These are phyloP conservation scores for Danio choprae DNA, from an alignment of 2,797 vertebrate genomes.

Conservation along the genomic window DNA sequence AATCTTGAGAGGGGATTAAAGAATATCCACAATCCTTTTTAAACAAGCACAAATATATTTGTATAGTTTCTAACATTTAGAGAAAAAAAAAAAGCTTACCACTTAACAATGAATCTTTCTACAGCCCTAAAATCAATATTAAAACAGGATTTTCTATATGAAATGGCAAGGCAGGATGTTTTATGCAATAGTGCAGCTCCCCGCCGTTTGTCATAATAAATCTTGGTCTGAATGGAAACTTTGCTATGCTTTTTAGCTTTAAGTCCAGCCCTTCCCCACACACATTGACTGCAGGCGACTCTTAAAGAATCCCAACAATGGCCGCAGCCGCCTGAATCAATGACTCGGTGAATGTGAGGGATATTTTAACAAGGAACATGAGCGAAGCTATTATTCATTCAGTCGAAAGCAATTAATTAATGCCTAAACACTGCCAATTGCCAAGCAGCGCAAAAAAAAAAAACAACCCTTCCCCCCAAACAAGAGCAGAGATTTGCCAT, in stretches of 20 bases:
- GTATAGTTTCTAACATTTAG: too few species aligned
- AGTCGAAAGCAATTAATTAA: conserved; percentile 60
- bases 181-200: conserved; percentile 33
- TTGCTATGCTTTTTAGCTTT: conserved; percentile 25
- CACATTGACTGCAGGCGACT: conserved; percentile 25
- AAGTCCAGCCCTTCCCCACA: conserved; percentile 10
- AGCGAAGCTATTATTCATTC: conserved; percentile 60
- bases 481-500: conserved; percentile 22
- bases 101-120: too few species aligned
- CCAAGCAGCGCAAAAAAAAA: conserved; percentile 37
- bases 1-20: too few species aligned
- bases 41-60: too few species aligned
- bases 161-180: conserved; percentile 15
- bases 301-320: conserved; percentile 51
- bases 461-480: conserved; percentile 21
- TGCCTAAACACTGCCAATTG: conserved; percentile 51
- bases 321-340: conserved; percentile 50
- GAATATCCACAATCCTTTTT: too few species aligned
- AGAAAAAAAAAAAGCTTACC: too few species aligned
- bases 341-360: conserved; percentile 47
- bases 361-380: conserved; percentile 56
- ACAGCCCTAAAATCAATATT: neutral
- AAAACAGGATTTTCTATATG: neutral
- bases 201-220: conserved; percentile 50
- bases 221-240: conserved; percentile 45